Base-by-base conservation (phyloP, 1,140 invertebrate species). In the Bombus fervidus region DNA sequence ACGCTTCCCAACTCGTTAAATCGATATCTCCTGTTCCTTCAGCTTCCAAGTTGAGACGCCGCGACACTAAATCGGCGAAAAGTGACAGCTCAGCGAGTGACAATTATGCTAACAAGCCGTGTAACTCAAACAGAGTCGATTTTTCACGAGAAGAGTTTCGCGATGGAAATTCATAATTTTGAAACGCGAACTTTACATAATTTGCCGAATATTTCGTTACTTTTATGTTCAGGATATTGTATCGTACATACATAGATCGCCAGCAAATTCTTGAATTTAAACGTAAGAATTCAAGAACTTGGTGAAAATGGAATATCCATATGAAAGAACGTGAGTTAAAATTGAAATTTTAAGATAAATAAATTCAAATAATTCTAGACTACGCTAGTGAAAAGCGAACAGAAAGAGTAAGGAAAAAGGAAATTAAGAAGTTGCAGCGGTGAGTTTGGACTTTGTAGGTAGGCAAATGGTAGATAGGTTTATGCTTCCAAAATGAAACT, bases 1-100 rank as follows among this genome's bases (percentile, higher is more conserved):
- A 76, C 57, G 18, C 53, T 59, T 6, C 39, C 25, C 31, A 47
- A 3, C 62, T 57, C 73, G 85, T 77, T 72, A 64, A 86, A 86
- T 86, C 81, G 73, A 86, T 83, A 83, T n/a, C 39, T 59, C 41
- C 3, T 12, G 66, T 57, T 37, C 43, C n/a, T 37, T 31, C 28
- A 5, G 4, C 22, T 62, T 47, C 3, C 43, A 25, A 6, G 34
- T 37, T 28, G 69, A 53, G 31, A 13, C 59, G 64, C 43, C 1
- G 18, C 66, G 15, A 12, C 22, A 39, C 37, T 25, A 79, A 79
- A 79, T 72, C 66, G 66, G 3, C 41, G 66, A 39, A 34, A 81
- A 28, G n/a, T 22, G 62, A 76, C 37, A 53, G 15, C 47, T 25
- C 13, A 9, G 66, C 18, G 12, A 69, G 43, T 18, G n/a, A 74